A percentile compares a stretch with the other conserved stretches of the same genome.
Conservation (phyloP, 2,888 invertebrate genomes). For the Acanthopleura granulata region DNA sequence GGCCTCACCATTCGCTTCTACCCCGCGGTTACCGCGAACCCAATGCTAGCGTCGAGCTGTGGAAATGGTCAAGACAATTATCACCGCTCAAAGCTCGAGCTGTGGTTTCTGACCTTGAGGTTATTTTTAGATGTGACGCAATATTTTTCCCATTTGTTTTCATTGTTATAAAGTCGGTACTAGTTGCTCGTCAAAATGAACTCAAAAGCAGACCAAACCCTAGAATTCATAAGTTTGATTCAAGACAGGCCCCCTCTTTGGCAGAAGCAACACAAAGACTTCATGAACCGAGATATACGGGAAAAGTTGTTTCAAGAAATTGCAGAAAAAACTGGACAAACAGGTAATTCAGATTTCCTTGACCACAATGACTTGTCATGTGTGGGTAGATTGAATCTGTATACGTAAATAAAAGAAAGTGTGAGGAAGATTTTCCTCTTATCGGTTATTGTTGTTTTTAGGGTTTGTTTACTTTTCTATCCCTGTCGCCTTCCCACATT, state of each 20-base stretch:
- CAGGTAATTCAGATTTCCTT: too few relatives aligned
- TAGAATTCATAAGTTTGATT: not conserved
- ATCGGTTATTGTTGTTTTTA: too few relatives aligned
- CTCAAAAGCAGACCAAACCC: not conserved
- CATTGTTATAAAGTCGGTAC: not conserved
- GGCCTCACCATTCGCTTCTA: not conserved
- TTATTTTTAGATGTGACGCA: not conserved
- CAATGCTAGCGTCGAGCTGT: not conserved
- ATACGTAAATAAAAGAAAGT: too few relatives aligned
- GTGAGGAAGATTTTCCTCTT: too few relatives aligned
- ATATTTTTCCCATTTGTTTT: not conserved
- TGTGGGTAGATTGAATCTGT: too few relatives aligned
- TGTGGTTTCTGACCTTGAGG: not conserved
- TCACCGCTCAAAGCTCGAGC: constrained; percentile 4
- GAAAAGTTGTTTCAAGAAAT: not conserved
- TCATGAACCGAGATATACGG: too few relatives aligned
- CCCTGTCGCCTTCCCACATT: too few relatives aligned
- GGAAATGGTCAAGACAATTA: not conserved
- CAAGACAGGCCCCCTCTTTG: not conserved
- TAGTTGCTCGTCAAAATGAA: not conserved
- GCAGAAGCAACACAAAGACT: not conserved
- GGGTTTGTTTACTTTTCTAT: too few relatives aligned
- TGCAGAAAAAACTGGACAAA: not conserved
- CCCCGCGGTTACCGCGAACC: not conserved
- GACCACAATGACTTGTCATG: too few relatives aligned